phyloP scores from a whole-genome alignment of 1,140 invertebrate species.

The Mylabris phalerata region DNA sequence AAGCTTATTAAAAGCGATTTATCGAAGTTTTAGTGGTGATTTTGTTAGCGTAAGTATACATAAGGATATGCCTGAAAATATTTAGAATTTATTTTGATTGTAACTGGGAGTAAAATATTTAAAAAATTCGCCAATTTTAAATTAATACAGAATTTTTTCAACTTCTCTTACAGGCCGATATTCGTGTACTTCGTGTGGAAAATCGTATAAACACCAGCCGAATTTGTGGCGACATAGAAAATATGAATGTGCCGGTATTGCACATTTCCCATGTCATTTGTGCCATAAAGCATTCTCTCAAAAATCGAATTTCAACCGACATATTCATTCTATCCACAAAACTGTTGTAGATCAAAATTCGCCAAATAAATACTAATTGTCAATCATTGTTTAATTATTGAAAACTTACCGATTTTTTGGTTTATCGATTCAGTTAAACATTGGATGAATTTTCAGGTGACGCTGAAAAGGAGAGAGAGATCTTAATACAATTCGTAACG shows the following conservation, averaged over 20 bases:
- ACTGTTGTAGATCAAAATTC: background rate
- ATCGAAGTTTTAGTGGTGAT: too few species aligned
- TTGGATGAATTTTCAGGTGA: too few species aligned
- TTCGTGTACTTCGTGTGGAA: conserved; percentile 19
- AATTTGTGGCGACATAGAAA: conserved; percentile 9
- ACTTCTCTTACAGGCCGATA: conserved; percentile 19
- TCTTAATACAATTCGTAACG: background rate
- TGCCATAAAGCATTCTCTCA: conserved; percentile 15
- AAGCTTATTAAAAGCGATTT: too few species aligned
- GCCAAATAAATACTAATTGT: background rate
- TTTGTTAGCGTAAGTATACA: too few species aligned
- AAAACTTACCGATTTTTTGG: too few species aligned
- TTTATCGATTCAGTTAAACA: too few species aligned
- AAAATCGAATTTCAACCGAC: background rate
- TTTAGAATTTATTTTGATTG: too few species aligned
- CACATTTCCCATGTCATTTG: conserved; percentile 16
- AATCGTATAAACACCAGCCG: conserved; percentile 19
- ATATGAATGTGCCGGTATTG: conserved; percentile 19
- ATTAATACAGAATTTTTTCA: background rate
- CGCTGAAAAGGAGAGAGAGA: too few species aligned
- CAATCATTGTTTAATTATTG: background rate
- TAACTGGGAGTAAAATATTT: conserved; percentile 2
- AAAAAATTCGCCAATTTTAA: too few species aligned
- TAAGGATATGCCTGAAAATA: too few species aligned
- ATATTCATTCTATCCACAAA: background rate